Evolutionary conservation across 2,113 vertebrate species (phyloP), one percentile per base, ranked within the genome.

Genomic region (Hucho hucho): DNA sequence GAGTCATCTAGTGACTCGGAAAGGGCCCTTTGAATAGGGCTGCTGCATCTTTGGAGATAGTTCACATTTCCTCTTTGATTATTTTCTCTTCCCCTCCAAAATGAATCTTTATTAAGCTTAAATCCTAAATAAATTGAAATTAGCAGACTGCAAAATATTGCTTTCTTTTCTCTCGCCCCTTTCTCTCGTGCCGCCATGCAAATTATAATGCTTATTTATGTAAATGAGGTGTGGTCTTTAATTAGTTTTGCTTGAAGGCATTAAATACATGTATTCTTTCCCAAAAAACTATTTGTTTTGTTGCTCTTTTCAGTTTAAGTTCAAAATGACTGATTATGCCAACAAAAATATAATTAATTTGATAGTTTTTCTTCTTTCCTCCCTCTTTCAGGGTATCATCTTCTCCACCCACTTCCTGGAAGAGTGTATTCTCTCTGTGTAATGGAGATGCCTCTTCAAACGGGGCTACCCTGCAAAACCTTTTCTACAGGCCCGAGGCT

Each of bases 171-270:
- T 89, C 49, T 53, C 49, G 82, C 87, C 84, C 89, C 87, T 93
- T 93, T 94, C 93, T 93, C 93, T 76, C 71, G 93, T 92, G 93
- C 88, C 86, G 74, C 85, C 91, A 94, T 94, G 93, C 93, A 93
- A 94, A 94, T 94, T 93, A 91, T 92, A 94, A 94, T 94, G 92
- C 93, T 93, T 93, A 94, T 93, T 94, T 94, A 94, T 94, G 93
- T 76, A 94, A 94, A 94, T 94, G 86, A 93, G 92, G 93, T 94
- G 93, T 94, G 91, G 87, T 93, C 93, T 93, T 94, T 94, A 94
- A 94, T 94, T 94, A 94, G 92, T 94, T 94, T 94, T 91, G 92
- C 93, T 93, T 92, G 92, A 92, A 92, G 93, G 93, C 91, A 93
- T 93, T 94, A 94, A 94, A 94, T 93, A 94, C 93, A 93, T 94